Conservation (phyloP, 2,797 vertebrate species). For the Brachymystax lenok region DNA sequence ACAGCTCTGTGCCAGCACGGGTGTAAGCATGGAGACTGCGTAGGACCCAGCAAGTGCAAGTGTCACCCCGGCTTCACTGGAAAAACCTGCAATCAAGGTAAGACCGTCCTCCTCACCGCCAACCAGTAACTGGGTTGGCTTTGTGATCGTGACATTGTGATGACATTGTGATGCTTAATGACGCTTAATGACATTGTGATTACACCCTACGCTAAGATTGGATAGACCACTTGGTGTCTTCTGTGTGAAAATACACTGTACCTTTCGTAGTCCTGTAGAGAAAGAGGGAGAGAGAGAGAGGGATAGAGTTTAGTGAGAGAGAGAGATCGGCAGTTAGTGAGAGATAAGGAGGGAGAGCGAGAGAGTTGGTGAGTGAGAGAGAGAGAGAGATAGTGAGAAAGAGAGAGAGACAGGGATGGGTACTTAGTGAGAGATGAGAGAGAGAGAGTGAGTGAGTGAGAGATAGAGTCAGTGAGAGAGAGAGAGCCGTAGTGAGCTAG, state of each 20-base stretch:
- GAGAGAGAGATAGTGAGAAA: too few species aligned
- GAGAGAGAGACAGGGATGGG: too few species aligned
- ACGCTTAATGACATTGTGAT: background rate
- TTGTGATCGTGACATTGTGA: background rate
- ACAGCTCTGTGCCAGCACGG: slow-evolving; percentile 92
- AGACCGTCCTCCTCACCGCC: slow-evolving; percentile 37
- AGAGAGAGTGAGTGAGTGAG: too few species aligned
- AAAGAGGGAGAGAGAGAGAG: background rate
- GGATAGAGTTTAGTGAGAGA: background rate
- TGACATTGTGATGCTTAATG: background rate
- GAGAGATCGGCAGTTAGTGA: background rate
- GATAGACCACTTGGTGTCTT: background rate
- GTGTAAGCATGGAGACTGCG: slow-evolving; percentile 94
- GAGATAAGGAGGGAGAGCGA: background rate
- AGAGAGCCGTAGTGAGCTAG: background rate
- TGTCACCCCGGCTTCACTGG: slow-evolving; percentile 92
- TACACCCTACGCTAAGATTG: background rate
- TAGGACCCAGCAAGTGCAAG: slow-evolving; percentile 97
- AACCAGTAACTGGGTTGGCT: background rate
- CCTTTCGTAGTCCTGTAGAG: background rate
- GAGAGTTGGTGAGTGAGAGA: too few species aligned
- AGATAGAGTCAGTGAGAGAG: background rate
- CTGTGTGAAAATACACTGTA: background rate
- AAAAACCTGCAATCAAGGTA: slow-evolving; percentile 98
- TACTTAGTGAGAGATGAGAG: background rate